Evolutionary conservation across 2,888 invertebrate species (phyloP).

Genomic region (Andrena fulva): DNA sequence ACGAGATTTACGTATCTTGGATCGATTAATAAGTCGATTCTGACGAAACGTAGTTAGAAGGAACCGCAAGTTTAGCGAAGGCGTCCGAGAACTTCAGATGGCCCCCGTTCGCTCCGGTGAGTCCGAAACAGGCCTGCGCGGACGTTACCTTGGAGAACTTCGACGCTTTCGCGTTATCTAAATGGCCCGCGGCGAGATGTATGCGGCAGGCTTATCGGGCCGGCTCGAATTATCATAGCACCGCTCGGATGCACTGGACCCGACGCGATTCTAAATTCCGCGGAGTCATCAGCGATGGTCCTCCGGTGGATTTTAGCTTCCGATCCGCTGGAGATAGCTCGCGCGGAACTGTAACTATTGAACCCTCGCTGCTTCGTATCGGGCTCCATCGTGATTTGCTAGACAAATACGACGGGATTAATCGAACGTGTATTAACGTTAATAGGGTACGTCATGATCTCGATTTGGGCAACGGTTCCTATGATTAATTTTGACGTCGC

Average conservation of each 20-base stretch:
- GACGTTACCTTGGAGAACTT: background rate
- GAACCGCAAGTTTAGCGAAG: background rate
- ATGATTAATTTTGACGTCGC: too few relatives aligned
- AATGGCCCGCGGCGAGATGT: slow-evolving; percentile 17
- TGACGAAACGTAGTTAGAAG: background rate
- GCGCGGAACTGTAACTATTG: background rate
- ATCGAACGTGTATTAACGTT: too few relatives aligned
- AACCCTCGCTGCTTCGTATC: background rate
- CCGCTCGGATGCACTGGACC: background rate
- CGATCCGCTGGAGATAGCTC: background rate
- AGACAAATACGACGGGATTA: too few relatives aligned
- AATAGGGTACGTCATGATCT: too few relatives aligned
- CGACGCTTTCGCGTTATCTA: slow-evolving; percentile 28
- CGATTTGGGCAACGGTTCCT: too few relatives aligned
- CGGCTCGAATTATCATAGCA: slow-evolving; percentile 30
- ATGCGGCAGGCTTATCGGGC: slow-evolving; percentile 18
- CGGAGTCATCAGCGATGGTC: slow-evolving; percentile 3
- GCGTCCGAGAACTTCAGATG: background rate
- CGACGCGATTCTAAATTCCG: slow-evolving; percentile 27
- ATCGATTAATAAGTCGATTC: background rate
- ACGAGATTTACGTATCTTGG: background rate
- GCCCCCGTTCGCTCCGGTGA: background rate
- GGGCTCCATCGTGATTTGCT: background rate
- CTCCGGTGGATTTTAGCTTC: slow-evolving; percentile 3
- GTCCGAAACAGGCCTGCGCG: background rate